Evolutionary conservation across 2,888 invertebrate genomes (phyloP).

Genomic region (Drosophila suboccidentalis): DNA sequence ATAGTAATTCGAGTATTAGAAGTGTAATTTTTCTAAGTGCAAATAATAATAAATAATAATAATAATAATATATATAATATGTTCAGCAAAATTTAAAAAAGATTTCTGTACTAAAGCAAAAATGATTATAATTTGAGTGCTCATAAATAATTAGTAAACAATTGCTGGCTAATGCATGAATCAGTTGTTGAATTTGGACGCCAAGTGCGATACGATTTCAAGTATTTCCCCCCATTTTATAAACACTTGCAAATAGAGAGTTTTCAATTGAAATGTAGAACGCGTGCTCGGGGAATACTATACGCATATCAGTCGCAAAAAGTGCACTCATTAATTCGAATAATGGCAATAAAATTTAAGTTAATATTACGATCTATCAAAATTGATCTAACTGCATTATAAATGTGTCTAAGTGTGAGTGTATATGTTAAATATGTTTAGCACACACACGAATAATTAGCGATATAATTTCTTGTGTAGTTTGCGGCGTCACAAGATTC

Average conservation of each 20-base stretch:
- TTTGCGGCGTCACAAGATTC: constrained; percentile 58
- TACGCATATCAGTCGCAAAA: not conserved
- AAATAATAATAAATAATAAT: not conserved
- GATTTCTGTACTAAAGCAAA: too few species aligned
- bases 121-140: not conserved
- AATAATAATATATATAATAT: not conserved
- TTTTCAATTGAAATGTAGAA: constrained; percentile 11
- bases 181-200: constrained; percentile 15
- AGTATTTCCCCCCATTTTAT: constrained; percentile 12
- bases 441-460: constrained; percentile 36
- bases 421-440: constrained; percentile 26
- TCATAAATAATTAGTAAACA: constrained; percentile 23
- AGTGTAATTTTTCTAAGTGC: too few species aligned
- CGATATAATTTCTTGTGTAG: constrained; percentile 23
- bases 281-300: constrained; percentile 7
- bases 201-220: not conserved
- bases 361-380: constrained; percentile 3
- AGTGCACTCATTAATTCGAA: not conserved
- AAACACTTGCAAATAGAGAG: constrained; percentile 5
- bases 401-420: not conserved
- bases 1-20: too few species aligned
- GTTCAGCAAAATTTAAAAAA: not conserved
- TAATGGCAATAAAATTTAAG: constrained; percentile 14
- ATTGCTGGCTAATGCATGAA: constrained; percentile 23
- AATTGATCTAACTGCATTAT: constrained; percentile 2